phyloP scores from a whole-genome alignment of 1,140 invertebrate genomes.

The Papilio helenus region DNA sequence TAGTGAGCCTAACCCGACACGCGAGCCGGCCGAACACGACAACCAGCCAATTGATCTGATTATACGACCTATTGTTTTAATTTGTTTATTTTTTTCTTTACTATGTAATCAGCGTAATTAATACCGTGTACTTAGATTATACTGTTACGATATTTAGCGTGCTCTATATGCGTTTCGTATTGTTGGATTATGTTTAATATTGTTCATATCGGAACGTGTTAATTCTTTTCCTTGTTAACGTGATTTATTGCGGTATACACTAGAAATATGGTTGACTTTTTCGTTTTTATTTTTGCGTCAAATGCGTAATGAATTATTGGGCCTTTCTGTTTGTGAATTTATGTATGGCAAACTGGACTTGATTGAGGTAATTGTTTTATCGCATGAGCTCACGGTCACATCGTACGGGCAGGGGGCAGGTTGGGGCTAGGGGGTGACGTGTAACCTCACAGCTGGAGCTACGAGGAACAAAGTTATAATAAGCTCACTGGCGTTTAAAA shows the following conservation, averaged over 20 bases:
- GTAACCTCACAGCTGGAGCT: slow-evolving; percentile 70
- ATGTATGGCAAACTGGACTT: slow-evolving; percentile 62
- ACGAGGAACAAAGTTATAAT: slow-evolving; percentile 69
- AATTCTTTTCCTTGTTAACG: slow-evolving; percentile 28
- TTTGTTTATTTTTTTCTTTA: slow-evolving; percentile 58
- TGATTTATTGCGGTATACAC: background rate
- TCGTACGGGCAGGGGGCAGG: slow-evolving; percentile 50
- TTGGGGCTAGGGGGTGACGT: slow-evolving; percentile 23
- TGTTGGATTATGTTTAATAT: slow-evolving; percentile 21
- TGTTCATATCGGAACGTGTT: slow-evolving; percentile 22
- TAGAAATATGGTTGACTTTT: slow-evolving; percentile 8
- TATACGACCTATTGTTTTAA: slow-evolving; percentile 56
- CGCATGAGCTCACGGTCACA: slow-evolving; percentile 67
- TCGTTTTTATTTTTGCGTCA: slow-evolving; percentile 41
- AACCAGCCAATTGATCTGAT: slow-evolving; percentile 60
- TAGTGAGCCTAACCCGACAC: slow-evolving; percentile 57
- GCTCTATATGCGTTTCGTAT: slow-evolving; percentile 31
- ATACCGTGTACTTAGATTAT: slow-evolving; percentile 40
- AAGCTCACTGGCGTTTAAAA: slow-evolving; percentile 63
- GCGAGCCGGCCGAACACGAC: slow-evolving; percentile 68
- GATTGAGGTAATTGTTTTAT: slow-evolving; percentile 79
- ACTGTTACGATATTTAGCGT: slow-evolving; percentile 35
- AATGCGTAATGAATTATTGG: slow-evolving; percentile 58
- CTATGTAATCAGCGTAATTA: slow-evolving; percentile 45
- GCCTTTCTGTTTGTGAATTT: slow-evolving; percentile 64